Evolutionary conservation across 2,888 invertebrate species (phyloP).

Genomic region (Dicyrtomina minuta): DNA sequence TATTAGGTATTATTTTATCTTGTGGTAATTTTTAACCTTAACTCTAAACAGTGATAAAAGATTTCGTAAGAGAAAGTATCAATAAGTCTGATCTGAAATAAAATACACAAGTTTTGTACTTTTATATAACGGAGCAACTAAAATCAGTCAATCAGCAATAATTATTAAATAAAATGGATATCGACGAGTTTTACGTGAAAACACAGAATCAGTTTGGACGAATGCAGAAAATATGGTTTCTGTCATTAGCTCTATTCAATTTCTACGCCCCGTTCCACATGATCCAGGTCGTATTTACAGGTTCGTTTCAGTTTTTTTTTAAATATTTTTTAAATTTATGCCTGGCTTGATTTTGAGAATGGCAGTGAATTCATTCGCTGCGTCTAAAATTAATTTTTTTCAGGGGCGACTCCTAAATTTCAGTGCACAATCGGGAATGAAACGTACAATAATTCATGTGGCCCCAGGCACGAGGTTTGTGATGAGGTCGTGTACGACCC

Average conservation of each 20-base stretch:
- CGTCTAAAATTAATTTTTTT: too few species aligned
- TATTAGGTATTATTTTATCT: too few species aligned
- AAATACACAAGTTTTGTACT: too few species aligned
- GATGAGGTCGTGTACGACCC: constrained; percentile 10
- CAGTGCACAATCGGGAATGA: constrained; percentile 34
- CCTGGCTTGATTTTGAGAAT: too few species aligned
- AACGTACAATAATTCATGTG: constrained; percentile 11
- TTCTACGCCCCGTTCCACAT: constrained; percentile 53
- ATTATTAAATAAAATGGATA: constrained; percentile 21
- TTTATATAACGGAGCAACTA: too few species aligned
- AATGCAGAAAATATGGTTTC: constrained; percentile 52
- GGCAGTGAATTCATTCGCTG: too few species aligned
- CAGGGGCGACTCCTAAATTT: constrained; percentile 30
- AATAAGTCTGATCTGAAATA: too few species aligned
- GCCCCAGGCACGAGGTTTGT: too few species aligned
- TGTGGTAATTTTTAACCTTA: too few species aligned
- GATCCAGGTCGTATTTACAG: constrained; percentile 53
- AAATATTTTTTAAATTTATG: neutral
- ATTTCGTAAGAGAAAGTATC: too few species aligned
- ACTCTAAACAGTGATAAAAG: too few species aligned
- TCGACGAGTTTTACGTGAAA: constrained; percentile 53
- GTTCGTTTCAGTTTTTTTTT: constrained; percentile 38
- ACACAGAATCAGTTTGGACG: constrained; percentile 52
- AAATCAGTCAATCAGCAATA: too few species aligned
- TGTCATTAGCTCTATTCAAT: constrained; percentile 51